Conservation (phyloP, 2,888 invertebrate genomes). For the Nomada lathburiana region DNA sequence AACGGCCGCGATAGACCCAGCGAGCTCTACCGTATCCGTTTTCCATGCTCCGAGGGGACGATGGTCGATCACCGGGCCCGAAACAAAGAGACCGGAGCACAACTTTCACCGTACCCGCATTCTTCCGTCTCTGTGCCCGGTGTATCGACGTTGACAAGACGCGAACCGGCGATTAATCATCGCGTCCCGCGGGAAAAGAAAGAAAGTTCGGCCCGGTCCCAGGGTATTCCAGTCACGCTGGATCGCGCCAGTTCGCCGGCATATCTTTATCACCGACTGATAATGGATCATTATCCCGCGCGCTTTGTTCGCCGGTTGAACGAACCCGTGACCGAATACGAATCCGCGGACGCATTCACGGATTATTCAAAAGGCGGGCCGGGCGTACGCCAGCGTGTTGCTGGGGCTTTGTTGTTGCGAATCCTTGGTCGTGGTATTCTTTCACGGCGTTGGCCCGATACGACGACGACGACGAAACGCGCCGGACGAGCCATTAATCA, state of each 20-base stretch:
- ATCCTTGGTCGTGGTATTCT: slow-evolving; percentile 56
- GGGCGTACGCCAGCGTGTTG: neutral
- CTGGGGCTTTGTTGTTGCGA: slow-evolving; percentile 56
- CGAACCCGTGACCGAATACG: slow-evolving; percentile 50
- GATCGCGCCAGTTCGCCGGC: slow-evolving; percentile 50
- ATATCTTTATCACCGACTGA: slow-evolving; percentile 60
- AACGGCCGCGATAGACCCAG: neutral
- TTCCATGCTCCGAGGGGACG: slow-evolving; percentile 9
- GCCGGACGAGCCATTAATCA: slow-evolving; percentile 55
- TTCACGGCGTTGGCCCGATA: slow-evolving; percentile 47
- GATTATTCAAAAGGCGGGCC: slow-evolving; percentile 53
- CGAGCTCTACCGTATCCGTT: slow-evolving; percentile 6
- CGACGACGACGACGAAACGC: slow-evolving; percentile 52
- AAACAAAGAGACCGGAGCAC: slow-evolving; percentile 30
- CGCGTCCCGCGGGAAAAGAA: slow-evolving; percentile 19
- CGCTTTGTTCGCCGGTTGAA: slow-evolving; percentile 47
- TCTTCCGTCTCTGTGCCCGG: slow-evolving; percentile 43
- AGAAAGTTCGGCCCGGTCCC: slow-evolving; percentile 35
- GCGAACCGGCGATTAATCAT: slow-evolving; percentile 53
- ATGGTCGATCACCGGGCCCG: slow-evolving; percentile 19
- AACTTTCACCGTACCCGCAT: slow-evolving; percentile 53
- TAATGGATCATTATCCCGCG: slow-evolving; percentile 60
- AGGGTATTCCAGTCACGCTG: slow-evolving; percentile 51
- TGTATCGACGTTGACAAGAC: slow-evolving; percentile 59
- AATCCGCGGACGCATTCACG: slow-evolving; percentile 58